Evolutionary conservation across 2,888 invertebrate genomes (phyloP), one percentile per base, ranked within the genome.

Genomic region (Habrosyne pyritoides): DNA sequence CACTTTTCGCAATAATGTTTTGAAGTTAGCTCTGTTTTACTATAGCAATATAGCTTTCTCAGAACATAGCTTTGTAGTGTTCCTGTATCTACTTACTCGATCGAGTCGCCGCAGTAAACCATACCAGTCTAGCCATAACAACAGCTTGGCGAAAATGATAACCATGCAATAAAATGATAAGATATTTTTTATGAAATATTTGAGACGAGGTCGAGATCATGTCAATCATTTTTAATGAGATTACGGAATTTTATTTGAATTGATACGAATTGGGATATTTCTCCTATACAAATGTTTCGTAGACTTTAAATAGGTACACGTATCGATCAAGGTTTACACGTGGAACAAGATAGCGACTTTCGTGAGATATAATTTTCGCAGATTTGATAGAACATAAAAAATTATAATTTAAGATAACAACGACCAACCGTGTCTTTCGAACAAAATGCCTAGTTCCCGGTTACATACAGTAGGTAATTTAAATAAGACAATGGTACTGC

Each of bases 151-250:
- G 14, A 14, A 14, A 46, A 47, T 2, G 10, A 21, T 21, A 22
- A 46, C n/a, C 7, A 21, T 22, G 10, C 12, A 22, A 12, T 22
- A 12, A 2, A n/a, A 24, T 10, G 24, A 24, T 47, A n/a, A 47
- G 47, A 28, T 10, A 36, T 51, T 5, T 49, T 33, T 36, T 36
- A 36, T 2, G 36, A 36, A 49, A 49, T 49, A 49, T 49, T 49
- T 49, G 49, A 18, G 10, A 21, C 18, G 47, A 46, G 49, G 49
- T 49, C 42, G 22, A 53, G 52, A 24, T 49, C 49, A 49, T 24
- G 24, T n/a, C 12, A 18, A 18, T 46, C 12, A 21, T 18, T 21
- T 36, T 36, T 21, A n/a, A 36, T 36, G 14, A n/a, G 36, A 36
- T 36, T 14, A 36, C 1, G 14, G 14, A 36, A 30, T 30, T 12